Evolutionary conservation across 2,113 vertebrate genomes (phyloP).

Genomic region (Pantherophis guttatus): DNA sequence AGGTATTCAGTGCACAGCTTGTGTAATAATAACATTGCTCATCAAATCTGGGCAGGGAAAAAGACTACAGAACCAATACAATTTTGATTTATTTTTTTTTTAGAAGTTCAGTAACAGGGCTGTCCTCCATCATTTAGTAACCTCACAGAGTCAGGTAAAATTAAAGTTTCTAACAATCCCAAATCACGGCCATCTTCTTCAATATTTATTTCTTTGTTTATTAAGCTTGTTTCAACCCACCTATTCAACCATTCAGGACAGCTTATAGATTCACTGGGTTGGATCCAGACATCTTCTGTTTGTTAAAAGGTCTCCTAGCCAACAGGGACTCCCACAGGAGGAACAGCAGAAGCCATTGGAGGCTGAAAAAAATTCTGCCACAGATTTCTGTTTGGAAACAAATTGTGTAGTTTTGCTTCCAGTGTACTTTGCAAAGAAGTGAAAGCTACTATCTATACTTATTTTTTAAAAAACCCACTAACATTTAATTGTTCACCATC

Average conservation of each 20-base stretch:
- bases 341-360: background rate
- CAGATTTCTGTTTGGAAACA: background rate
- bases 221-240: background rate
- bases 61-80: constrained; percentile 32
- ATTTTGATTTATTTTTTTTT: background rate
- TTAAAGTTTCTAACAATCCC: background rate
- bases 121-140: background rate
- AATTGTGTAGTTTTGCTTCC: background rate
- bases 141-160: background rate
- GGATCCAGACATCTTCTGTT: background rate
- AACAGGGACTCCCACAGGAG: background rate
- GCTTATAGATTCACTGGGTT: background rate
- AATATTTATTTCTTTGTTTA: background rate
- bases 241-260: background rate
- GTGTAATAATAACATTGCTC: constrained; percentile 59
- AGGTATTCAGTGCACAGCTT: constrained; percentile 65
- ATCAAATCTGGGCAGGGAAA: constrained; percentile 40
- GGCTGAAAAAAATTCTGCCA: background rate
- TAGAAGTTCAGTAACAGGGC: background rate
- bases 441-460: background rate
- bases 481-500: background rate
- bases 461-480: background rate
- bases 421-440: background rate
- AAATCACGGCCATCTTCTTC: background rate
- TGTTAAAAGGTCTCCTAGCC: background rate